phyloP scores from a whole-genome alignment of 2,113 vertebrate genomes.

The Oncorhynchus mykiss region DNA sequence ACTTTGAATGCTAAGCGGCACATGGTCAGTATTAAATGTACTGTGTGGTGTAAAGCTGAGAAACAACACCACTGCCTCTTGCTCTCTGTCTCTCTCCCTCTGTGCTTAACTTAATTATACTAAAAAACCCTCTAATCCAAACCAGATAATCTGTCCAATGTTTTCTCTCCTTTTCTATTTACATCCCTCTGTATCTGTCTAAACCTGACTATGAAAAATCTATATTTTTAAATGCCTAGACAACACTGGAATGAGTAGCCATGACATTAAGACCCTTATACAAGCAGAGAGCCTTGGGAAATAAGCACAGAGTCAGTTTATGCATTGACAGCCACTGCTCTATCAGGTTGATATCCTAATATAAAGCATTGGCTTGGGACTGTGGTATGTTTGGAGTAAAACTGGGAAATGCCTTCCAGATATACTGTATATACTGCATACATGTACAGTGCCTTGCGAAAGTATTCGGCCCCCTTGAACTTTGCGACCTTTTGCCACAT shows the following conservation, averaged over 20 bases:
- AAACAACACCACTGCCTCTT: slow-evolving; percentile 3
- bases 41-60: slow-evolving; percentile 14
- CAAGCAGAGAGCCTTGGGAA: not conserved
- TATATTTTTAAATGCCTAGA: too few species aligned
- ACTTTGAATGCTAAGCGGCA: not conserved
- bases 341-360: not conserved
- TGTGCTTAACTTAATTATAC: slow-evolving; percentile 48
- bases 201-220: not conserved
- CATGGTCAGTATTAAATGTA: slow-evolving; percentile 11
- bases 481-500: too few species aligned
- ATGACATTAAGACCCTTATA: not conserved
- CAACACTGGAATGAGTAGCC: not conserved
- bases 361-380: not conserved
- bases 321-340: not conserved
- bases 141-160: slow-evolving; percentile 46
- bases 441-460: too few species aligned
- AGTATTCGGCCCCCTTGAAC: too few species aligned
- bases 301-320: not conserved
- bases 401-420: too few species aligned
- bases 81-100: slow-evolving; percentile 22
- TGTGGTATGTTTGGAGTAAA: too few species aligned
- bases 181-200: not conserved
- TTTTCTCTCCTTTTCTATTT: not conserved
- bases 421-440: too few species aligned
- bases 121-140: slow-evolving; percentile 51